A percentile compares a stretch with the other conserved stretches of the same genome.
Evolutionary conservation across 2,113 vertebrate species (phyloP).

Genomic region (Indicator maculatus): DNA sequence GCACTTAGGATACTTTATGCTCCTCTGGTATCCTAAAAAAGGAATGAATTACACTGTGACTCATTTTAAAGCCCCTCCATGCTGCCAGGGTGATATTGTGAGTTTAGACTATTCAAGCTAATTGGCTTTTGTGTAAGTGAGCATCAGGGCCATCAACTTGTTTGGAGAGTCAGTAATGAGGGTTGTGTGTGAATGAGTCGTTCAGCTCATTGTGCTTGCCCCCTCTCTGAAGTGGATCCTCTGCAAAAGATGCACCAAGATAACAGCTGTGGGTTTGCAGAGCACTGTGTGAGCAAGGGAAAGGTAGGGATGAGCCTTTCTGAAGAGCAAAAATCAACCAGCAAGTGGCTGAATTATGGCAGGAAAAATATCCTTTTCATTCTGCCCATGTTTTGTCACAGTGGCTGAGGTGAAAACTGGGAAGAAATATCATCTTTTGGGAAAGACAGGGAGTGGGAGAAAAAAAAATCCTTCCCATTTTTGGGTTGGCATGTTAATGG

Average conservation of each 20-base stretch:
- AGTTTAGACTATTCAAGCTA: background rate
- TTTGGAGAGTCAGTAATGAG: background rate
- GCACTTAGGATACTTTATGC: background rate
- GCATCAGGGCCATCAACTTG: background rate
- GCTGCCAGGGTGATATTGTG: background rate
- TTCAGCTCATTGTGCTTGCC: background rate
- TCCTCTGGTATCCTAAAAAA: background rate
- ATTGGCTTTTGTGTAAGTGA: background rate
- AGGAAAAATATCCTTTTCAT: background rate
- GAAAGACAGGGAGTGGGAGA: background rate
- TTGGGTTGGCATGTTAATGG: background rate
- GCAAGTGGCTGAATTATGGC: background rate
- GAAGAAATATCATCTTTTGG: background rate
- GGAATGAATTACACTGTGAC: background rate
- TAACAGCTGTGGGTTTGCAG: background rate
- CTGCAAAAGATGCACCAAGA: background rate
- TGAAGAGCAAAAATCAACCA: background rate
- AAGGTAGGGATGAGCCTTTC: background rate
- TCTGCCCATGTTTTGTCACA: background rate
- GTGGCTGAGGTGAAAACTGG: background rate
- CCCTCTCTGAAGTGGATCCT: background rate
- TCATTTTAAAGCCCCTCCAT: background rate
- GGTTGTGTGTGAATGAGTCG: rapidly evolving
- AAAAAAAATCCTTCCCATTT: background rate
- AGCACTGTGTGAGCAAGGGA: rapidly evolving